These are phyloP conservation scores for Onychostoma macrolepis DNA, from an alignment of 2,113 vertebrate genomes.

Conservation along the genomic window DNA sequence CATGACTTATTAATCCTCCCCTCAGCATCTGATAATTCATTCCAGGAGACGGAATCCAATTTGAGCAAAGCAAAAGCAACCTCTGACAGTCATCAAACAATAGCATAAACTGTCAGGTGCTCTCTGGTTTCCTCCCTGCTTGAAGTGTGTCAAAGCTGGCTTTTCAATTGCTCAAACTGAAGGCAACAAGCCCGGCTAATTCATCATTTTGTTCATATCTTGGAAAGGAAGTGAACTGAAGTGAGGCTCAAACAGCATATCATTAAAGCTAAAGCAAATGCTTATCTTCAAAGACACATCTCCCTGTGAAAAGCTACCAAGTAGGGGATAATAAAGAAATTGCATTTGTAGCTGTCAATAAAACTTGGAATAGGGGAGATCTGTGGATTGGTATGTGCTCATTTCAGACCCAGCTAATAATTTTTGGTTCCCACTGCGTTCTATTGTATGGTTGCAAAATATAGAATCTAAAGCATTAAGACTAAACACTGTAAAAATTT, in stretches of 20 bases:
- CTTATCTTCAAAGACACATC: slow-evolving; percentile 52
- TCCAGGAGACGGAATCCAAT: slow-evolving; percentile 58
- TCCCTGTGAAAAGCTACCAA: slow-evolving; percentile 38
- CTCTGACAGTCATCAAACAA: slow-evolving; percentile 55
- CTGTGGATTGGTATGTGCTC: background rate
- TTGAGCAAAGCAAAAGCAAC: slow-evolving; percentile 50
- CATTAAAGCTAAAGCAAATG: slow-evolving; percentile 56
- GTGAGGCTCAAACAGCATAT: slow-evolving; percentile 55
- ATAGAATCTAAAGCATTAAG: background rate
- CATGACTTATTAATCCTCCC: slow-evolving; percentile 61
- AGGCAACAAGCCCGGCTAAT: slow-evolving; percentile 52
- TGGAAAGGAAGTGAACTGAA: slow-evolving; percentile 54
- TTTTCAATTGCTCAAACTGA: slow-evolving; percentile 33
- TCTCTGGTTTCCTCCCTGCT: slow-evolving; percentile 41
- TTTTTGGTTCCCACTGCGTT: background rate
- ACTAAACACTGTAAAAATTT: background rate
- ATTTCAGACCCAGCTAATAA: background rate
- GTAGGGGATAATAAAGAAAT: slow-evolving; percentile 40
- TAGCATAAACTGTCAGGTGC: slow-evolving; percentile 57
- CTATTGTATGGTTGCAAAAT: background rate
- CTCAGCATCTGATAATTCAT: slow-evolving; percentile 58
- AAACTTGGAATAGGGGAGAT: slow-evolving; percentile 25
- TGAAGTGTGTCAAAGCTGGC: slow-evolving; percentile 40
- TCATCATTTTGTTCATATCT: slow-evolving; percentile 59
- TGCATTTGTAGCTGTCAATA: slow-evolving; percentile 46